Conservation (phyloP, 2,113 vertebrate species). For the Mirza zaza region DNA sequence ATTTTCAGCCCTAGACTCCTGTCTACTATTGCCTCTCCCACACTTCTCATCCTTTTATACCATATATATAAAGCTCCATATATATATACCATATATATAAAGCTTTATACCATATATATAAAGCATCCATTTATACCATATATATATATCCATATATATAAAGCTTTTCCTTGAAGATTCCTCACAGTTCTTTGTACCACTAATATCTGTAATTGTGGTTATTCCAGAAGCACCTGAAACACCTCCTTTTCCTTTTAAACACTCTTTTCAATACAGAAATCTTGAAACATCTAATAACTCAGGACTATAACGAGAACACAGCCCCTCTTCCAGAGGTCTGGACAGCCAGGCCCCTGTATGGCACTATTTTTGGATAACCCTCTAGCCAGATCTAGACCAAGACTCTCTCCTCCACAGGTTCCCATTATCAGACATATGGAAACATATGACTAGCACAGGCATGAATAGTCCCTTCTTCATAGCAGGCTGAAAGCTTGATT, state of each 20-base stretch:
- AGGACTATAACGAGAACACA: background rate
- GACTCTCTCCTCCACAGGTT: background rate
- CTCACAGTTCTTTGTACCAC: background rate
- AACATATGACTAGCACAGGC: background rate
- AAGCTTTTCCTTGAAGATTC: background rate
- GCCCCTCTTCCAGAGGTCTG: background rate
- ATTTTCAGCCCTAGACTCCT: background rate
- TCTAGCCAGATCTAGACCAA: background rate
- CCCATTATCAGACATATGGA: background rate
- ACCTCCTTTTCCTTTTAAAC: slow-evolving; percentile 26
- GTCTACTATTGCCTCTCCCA: background rate
- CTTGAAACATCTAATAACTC: background rate
- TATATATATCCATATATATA: too few relatives aligned
- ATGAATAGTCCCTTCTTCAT: background rate
- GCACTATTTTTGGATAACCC: background rate
- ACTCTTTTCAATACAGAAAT: slow-evolving; percentile 10
- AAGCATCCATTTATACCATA: too few relatives aligned
- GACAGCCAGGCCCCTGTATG: background rate
- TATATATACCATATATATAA: too few relatives aligned
- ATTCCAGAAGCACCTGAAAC: background rate
- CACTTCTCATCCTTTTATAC: background rate
- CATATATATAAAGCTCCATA: too few relatives aligned
- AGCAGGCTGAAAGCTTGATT: background rate
- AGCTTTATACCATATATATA: too few relatives aligned
- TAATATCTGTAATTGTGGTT: background rate